Percentiles rank a stretch among this genome's conserved stretches.
Conservation (phyloP, 1,140 invertebrate genomes). For the Carposina sasakii region DNA sequence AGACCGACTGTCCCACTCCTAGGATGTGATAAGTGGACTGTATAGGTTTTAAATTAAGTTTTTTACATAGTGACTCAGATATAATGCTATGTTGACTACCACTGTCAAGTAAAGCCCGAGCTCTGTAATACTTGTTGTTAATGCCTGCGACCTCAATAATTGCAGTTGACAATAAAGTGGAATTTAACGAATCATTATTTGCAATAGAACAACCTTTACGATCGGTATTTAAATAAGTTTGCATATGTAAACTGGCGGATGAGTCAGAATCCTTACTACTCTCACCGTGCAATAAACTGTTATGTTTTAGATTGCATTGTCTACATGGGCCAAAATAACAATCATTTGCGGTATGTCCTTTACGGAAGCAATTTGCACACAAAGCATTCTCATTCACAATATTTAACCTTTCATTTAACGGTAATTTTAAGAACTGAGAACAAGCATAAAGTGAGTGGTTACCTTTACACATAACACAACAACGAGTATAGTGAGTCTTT, state of each 20-base stretch:
- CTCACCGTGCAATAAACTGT: not conserved
- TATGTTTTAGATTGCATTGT: not conserved
- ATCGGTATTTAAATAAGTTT: not conserved
- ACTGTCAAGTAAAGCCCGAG: slow-evolving; percentile 17
- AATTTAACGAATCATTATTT: not conserved
- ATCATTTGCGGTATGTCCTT: not conserved
- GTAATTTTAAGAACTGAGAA: not conserved
- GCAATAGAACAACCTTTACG: not conserved
- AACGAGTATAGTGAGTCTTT: too few species aligned
- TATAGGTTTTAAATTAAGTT: slow-evolving; percentile 21
- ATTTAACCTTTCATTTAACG: not conserved
- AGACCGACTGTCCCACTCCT: slow-evolving; percentile 24
- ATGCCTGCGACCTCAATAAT: not conserved
- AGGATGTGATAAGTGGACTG: slow-evolving; percentile 27
- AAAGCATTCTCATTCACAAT: not conserved
- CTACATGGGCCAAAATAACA: not conserved
- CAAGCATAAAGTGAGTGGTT: not conserved
- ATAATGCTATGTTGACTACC: slow-evolving; percentile 26
- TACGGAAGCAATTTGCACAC: not conserved
- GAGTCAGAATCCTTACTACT: not conserved
- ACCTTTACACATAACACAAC: not conserved
- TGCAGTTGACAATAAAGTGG: not conserved
- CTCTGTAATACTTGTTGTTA: not conserved
- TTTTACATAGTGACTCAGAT: slow-evolving; percentile 14
- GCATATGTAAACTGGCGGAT: not conserved